phyloP scores from a whole-genome alignment of 2,113 vertebrate genomes.

The Anoura caudifer region DNA sequence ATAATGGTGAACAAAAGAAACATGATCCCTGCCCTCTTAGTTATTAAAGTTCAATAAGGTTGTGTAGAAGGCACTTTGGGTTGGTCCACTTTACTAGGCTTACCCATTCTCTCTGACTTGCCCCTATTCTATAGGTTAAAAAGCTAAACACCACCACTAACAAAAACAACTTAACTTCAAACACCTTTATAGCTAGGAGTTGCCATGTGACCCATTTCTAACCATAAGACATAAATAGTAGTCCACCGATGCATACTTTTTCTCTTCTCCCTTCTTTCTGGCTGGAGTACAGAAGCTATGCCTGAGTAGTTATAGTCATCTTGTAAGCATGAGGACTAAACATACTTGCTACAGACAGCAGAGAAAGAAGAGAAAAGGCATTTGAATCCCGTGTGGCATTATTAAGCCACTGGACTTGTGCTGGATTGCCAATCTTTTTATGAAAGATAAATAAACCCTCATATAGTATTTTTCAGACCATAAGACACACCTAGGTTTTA shows the following conservation, averaged over 20 bases:
- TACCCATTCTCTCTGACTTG: background rate
- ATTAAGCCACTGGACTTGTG: background rate
- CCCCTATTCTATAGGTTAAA: background rate
- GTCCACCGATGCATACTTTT: background rate
- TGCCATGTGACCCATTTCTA: background rate
- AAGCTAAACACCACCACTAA: background rate
- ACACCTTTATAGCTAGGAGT: background rate
- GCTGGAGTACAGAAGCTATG: background rate
- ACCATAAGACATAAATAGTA: background rate
- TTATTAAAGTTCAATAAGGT: background rate
- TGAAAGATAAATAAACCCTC: background rate
- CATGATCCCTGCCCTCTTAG: background rate
- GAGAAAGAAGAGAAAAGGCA: slow-evolving; percentile 10
- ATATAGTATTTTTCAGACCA: background rate
- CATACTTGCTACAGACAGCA: background rate
- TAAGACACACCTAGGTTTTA: no score
- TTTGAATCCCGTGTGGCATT: background rate
- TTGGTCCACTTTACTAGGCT: background rate
- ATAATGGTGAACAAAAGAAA: background rate
- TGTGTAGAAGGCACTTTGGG: background rate
- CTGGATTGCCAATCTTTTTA: background rate
- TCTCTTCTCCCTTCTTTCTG: background rate
- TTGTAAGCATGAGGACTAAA: slow-evolving; percentile 18
- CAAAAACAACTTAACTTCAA: background rate
- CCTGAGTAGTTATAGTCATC: background rate